Conservation (phyloP, 2,113 vertebrate genomes). For the Heloderma charlesbogerti region DNA sequence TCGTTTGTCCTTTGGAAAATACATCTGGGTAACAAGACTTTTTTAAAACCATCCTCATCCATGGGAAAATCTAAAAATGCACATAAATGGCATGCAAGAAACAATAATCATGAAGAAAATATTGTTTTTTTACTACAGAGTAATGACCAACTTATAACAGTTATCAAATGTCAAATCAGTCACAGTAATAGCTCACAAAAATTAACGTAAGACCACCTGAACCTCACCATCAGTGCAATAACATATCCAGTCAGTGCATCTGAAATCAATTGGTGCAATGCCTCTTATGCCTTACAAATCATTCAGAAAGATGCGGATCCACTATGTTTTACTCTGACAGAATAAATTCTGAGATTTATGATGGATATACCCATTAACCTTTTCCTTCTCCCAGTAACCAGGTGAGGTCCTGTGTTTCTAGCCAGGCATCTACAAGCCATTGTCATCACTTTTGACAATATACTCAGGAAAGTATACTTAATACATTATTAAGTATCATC, state of each 20-base stretch:
- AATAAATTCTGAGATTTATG: slow-evolving; percentile 9
- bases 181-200: background rate
- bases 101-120: background rate
- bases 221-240: background rate
- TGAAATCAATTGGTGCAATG: accelerated
- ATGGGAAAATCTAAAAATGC: background rate
- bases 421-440: background rate
- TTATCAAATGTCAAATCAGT: background rate
- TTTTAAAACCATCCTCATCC: background rate
- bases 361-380: background rate
- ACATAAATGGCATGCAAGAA: background rate
- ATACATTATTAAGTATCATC: no score
- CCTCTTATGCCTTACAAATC: background rate
- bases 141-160: background rate
- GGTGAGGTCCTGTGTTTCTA: accelerated
- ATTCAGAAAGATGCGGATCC: background rate
- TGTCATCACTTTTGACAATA: slow-evolving; percentile 45
- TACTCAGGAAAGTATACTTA: slow-evolving; percentile 1
- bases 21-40: background rate
- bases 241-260: background rate
- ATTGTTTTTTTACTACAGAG: background rate
- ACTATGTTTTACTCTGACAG: accelerated
- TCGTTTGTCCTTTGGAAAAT: background rate
- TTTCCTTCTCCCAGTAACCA: slow-evolving; percentile 9
- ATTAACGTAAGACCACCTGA: background rate